Conservation (phyloP, 2,888 invertebrate species). For the Ectemnius cavifrons region DNA sequence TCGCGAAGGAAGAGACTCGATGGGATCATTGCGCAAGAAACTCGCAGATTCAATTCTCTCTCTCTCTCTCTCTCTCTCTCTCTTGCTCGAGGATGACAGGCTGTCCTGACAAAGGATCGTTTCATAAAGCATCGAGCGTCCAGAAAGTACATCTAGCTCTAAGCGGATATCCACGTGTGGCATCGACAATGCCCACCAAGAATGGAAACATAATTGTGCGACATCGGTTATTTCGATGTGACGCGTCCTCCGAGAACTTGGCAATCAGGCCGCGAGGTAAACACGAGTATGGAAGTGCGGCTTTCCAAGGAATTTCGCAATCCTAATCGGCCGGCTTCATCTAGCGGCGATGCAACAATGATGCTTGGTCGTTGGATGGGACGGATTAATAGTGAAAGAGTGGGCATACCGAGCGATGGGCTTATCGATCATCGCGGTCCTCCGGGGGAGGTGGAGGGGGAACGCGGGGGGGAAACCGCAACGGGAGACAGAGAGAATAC, state of each 20-base stretch:
- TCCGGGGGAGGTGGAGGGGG: no score
- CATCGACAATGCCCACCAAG: background rate
- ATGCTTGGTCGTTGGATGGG: background rate
- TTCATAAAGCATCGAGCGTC: background rate
- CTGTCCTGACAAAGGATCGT: background rate
- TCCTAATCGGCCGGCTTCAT: conserved; percentile 19
- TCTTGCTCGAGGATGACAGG: background rate
- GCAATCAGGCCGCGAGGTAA: background rate
- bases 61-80: no score
- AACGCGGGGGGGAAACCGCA: conserved; percentile 30
- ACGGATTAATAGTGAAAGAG: conserved; percentile 45
- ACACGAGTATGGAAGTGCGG: no score
- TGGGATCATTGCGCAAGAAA: conserved; percentile 4
- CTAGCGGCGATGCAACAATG: background rate
- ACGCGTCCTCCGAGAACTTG: background rate
- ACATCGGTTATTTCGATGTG: background rate
- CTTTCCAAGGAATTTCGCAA: conserved; percentile 24
- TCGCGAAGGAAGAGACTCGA: no score
- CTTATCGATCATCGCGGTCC: conserved; percentile 54
- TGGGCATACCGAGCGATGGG: conserved; percentile 9
- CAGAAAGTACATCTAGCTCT: background rate
- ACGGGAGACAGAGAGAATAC: conserved; percentile 37
- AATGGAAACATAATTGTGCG: conserved; percentile 1
- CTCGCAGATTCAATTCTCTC: background rate
- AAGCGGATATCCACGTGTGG: no score